Base-by-base conservation (phyloP, 2,797 vertebrate species). In the Xenopus petersii region DNA sequence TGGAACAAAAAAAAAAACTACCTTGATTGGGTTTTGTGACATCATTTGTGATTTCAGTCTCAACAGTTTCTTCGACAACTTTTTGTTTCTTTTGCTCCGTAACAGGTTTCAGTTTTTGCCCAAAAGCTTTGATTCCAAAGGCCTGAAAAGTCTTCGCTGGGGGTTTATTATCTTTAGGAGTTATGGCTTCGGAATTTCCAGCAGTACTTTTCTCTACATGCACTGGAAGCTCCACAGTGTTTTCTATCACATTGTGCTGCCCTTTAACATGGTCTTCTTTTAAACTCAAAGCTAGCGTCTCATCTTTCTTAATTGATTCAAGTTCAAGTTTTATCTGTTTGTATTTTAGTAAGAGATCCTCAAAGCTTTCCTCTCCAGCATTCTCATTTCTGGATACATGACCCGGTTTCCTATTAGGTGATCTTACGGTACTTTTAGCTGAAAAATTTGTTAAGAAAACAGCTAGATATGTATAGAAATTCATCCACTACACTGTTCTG, bases 291-390 rank as follows among this genome's bases (percentile, higher is more conserved):
- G 94, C 94, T 80, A 92, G 90, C 74, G 92, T 95, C 87, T 99
- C 97, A 87, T 98, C 94, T 76, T 97, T 98, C 55, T 93, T 94
- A 85, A 99, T 98, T 79, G 92, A 95, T 76, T 99, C 97, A 70
- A 99, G 93, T 85, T 99, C 96, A 76, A 97, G 88, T 36, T 98
- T 96, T 81, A 99, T 99, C 87, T 98, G 95, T 77, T 95, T 96
- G 81, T 99, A 98, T 81, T 98, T 98, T 82, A 93, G 86, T 75
- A 99, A 93, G 58, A 99, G 85, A 81, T 96, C 96, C 87, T 99
- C 97, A 73, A 99, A 99, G 82, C 94, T 97, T 89, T 99, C 97
- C 61, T 97, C 94, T 65, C 88, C 85, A 55, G 87, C 88, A 75
- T 81, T 91, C 59, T 95, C 95, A 48, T 84, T 80, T 88, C 94